Evolutionary conservation across 2,888 invertebrate species (phyloP).

Genomic region (Napeogenes sylphis): DNA sequence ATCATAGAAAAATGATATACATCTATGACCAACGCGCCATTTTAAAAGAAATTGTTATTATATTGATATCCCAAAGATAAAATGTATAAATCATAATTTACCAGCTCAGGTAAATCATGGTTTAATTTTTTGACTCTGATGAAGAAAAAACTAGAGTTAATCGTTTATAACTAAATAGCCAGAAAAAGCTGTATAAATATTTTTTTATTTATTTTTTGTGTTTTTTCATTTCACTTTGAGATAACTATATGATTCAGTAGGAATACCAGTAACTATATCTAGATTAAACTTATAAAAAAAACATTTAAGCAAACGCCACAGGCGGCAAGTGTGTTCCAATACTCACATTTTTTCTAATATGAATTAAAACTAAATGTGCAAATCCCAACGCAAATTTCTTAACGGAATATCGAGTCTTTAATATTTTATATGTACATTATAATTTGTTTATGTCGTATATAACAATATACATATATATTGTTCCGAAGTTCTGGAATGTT

Average conservation of each 20-base stretch:
- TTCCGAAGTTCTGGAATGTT: too few relatives aligned
- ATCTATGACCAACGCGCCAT: conserved; percentile 36
- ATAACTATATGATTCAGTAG: conserved; percentile 15
- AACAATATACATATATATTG: too few relatives aligned
- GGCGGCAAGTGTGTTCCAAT: conserved; percentile 15
- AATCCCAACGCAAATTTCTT: background rate
- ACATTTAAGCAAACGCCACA: conserved; percentile 20
- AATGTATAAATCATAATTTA: background rate
- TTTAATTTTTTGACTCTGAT: background rate
- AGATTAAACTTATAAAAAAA: conserved; percentile 13
- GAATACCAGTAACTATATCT: conserved; percentile 15
- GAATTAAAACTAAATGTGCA: background rate
- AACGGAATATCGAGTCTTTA: background rate
- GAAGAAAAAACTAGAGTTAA: background rate
- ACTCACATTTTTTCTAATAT: conserved; percentile 9
- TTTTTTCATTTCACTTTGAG: conserved; percentile 16
- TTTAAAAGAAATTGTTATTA: conserved; percentile 12
- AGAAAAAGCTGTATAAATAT: background rate
- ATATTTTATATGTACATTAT: too few relatives aligned
- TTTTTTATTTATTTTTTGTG: conserved; percentile 2
- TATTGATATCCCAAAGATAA: conserved; percentile 14
- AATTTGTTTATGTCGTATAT: too few relatives aligned
- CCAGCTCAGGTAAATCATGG: background rate
- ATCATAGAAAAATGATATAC: conserved; percentile 43
- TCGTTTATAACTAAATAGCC: too few relatives aligned